A percentile compares a stretch with the other conserved stretches of the same genome.
These are phyloP conservation scores for Zaprionus ghesquierei DNA, from an alignment of 1,140 invertebrate genomes.

Conservation along the genomic window DNA sequence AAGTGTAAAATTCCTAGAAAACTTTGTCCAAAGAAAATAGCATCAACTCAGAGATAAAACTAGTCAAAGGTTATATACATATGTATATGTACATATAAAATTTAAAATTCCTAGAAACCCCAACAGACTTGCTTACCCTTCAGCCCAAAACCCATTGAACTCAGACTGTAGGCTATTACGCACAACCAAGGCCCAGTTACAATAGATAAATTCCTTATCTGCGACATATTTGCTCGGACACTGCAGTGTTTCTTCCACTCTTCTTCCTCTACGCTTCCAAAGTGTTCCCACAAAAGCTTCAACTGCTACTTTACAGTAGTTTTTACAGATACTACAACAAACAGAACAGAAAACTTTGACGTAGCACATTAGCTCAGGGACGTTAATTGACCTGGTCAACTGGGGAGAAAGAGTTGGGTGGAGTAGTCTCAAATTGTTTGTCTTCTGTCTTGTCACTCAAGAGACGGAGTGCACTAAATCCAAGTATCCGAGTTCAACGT, in stretches of 20 bases:
- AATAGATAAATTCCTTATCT: slow-evolving; percentile 13
- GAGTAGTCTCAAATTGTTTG: neutral
- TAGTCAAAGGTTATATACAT: no score
- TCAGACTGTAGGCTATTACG: neutral
- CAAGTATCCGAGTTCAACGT: slow-evolving; percentile 23
- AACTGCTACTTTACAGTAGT: slow-evolving; percentile 1
- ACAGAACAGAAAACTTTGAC: slow-evolving; percentile 4
- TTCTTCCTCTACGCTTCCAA: neutral
- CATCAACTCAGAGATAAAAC: no score
- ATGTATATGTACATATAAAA: no score
- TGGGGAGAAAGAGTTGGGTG: neutral
- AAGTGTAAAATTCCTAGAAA: no score
- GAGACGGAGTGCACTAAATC: slow-evolving; percentile 3
- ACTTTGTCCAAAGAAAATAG: no score
- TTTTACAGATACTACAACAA: neutral
- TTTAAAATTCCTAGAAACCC: neutral
- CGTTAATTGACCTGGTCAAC: slow-evolving; percentile 31
- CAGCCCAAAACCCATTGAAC: neutral
- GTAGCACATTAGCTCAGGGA: slow-evolving; percentile 13
- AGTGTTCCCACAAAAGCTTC: neutral
- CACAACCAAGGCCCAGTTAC: neutral
- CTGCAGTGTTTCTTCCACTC: slow-evolving; percentile 1
- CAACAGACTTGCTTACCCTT: neutral
- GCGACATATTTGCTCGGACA: slow-evolving; percentile 6
- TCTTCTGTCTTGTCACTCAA: neutral